Conservation (phyloP, 2,888 invertebrate genomes). For the Lasioglossum morio region DNA sequence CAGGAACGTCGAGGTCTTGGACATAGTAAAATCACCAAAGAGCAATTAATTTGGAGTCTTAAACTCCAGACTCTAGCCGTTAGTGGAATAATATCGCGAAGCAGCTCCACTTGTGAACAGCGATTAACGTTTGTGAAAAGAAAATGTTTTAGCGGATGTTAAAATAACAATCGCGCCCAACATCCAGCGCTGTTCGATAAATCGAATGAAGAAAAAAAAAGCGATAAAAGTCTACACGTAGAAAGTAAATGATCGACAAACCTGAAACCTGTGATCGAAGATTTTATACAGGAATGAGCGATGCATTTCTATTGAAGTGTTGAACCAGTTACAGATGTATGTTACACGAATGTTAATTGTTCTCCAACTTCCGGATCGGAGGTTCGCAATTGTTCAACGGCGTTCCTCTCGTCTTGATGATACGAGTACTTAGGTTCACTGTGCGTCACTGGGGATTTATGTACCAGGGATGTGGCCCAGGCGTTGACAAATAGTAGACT, state of each 20-base stretch:
- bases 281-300: constrained; percentile 50
- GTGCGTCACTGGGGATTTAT: background rate
- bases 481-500: constrained; percentile 22
- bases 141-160: background rate
- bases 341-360: constrained; percentile 31
- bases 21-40: background rate
- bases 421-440: constrained; percentile 60
- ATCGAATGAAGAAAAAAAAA: background rate
- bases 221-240: background rate
- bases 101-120: background rate
- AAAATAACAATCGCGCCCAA: constrained; percentile 12
- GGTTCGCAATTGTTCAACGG: constrained; percentile 25
- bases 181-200: constrained; percentile 3
- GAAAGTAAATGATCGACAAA: constrained; percentile 32
- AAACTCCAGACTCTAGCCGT: background rate
- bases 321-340: constrained; percentile 36
- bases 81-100: background rate
- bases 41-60: background rate
- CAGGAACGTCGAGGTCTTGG: background rate
- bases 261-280: constrained; percentile 57
- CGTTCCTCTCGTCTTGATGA: constrained; percentile 44
- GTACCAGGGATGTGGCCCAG: constrained; percentile 5
- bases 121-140: background rate
- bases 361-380: constrained; percentile 14
- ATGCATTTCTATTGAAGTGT: constrained; percentile 52